Conservation (phyloP, 2,797 vertebrate species). For the Enteromius afrohamiltoni region DNA sequence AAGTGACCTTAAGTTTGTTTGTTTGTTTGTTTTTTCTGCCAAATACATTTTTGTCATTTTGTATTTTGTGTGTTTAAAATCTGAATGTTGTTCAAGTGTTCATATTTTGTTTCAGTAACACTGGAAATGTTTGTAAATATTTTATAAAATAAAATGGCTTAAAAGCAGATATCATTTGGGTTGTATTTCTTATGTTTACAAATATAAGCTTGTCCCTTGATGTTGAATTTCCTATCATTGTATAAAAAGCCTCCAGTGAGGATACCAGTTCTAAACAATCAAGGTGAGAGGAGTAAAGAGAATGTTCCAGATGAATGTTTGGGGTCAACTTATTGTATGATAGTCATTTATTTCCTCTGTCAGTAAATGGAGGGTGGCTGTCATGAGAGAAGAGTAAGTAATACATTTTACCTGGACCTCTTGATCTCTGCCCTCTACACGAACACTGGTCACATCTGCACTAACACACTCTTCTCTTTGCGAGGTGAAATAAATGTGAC, state of each 20-base stretch:
- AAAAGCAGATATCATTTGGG: background rate
- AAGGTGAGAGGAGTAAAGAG: conserved; percentile 22
- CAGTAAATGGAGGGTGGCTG: conserved; percentile 42
- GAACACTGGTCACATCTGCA: conserved; percentile 16
- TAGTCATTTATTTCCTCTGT: conserved; percentile 48
- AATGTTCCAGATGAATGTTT: conserved; percentile 41
- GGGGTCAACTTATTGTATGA: conserved; percentile 38
- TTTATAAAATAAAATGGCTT: background rate
- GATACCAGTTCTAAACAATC: conserved; percentile 2
- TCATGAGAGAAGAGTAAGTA: conserved; percentile 49
- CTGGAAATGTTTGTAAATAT: conserved; percentile 16
- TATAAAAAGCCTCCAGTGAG: background rate
- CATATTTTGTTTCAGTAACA: background rate
- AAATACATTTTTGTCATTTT: background rate
- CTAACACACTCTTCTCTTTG: conserved; percentile 9
- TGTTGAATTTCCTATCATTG: background rate
- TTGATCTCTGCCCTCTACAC: conserved; percentile 33
- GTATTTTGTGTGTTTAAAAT: background rate
- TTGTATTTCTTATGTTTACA: background rate
- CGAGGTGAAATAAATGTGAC: conserved; percentile 4
- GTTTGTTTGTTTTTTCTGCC: no score
- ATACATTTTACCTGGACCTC: conserved; percentile 45
- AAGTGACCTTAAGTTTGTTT: conserved; percentile 62
- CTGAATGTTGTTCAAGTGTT: background rate
- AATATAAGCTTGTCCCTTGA: background rate